Percentiles rank a stretch among this genome's conserved stretches.
Evolutionary conservation across 2,888 invertebrate genomes (phyloP).

Genomic region (Aromia moschata): DNA sequence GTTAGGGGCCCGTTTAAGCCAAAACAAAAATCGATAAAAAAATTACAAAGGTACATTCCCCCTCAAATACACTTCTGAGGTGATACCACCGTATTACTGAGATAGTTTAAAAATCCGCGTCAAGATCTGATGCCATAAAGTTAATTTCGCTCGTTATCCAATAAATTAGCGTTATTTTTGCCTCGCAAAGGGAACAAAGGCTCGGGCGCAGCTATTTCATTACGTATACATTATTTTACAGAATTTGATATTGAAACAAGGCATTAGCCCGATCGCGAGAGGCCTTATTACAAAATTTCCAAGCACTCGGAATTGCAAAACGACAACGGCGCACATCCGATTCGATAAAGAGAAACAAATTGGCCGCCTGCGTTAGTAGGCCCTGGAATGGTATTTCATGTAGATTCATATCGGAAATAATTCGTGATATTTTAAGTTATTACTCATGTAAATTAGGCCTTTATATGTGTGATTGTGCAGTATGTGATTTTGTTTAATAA

Average conservation of each 20-base stretch:
- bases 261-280: slow-evolving; percentile 12
- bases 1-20: too few relatives aligned
- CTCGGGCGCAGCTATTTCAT: slow-evolving; percentile 11
- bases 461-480: slow-evolving; percentile 57
- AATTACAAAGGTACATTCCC: too few relatives aligned
- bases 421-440: slow-evolving; percentile 60
- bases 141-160: slow-evolving; percentile 12
- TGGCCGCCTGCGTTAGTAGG: slow-evolving; percentile 32
- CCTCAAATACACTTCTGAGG: too few relatives aligned
- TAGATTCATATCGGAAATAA: slow-evolving; percentile 59
- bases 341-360: slow-evolving; percentile 35
- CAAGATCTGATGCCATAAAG: slow-evolving; percentile 7
- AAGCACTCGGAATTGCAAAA: slow-evolving; percentile 18
- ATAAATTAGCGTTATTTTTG: slow-evolving; percentile 7
- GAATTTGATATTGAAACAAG: slow-evolving; percentile 21
- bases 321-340: neutral
- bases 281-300: slow-evolving; percentile 19
- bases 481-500: slow-evolving; percentile 60
- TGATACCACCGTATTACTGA: neutral
- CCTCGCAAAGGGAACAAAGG: slow-evolving; percentile 7
- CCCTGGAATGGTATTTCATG: slow-evolving; percentile 45
- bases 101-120: slow-evolving; percentile 2
- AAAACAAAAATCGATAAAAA: too few relatives aligned
- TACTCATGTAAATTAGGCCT: slow-evolving; percentile 61
- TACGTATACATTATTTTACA: slow-evolving; percentile 12